phyloP scores from a whole-genome alignment of 2,797 vertebrate genomes.

The Sitta carolinensis region DNA sequence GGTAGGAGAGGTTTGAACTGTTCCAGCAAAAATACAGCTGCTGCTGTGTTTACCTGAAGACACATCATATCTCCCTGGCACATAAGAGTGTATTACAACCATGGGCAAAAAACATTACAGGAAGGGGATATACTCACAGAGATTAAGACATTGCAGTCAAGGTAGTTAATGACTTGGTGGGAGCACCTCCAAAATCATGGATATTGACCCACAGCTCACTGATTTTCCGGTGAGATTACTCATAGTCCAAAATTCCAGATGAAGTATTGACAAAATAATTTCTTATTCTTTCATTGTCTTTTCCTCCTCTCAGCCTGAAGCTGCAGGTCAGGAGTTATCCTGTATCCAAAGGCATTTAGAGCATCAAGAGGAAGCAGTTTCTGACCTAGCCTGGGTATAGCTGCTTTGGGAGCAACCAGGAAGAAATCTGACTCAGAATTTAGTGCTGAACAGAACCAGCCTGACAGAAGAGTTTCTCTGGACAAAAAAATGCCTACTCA shows the following conservation, averaged over 20 bases:
- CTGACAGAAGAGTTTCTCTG: not conserved
- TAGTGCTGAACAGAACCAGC: not conserved
- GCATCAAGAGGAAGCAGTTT: not conserved
- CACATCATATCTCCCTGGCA: not conserved
- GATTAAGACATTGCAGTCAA: not conserved
- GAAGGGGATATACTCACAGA: not conserved
- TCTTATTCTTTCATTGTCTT: not conserved
- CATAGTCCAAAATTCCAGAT: not conserved
- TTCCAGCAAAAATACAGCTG: not conserved
- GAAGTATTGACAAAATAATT: not conserved
- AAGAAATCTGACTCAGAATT: not conserved
- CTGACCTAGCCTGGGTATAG: not conserved
- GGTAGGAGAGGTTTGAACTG: not conserved
- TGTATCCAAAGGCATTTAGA: not conserved
- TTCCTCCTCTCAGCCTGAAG: not conserved
- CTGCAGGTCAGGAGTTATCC: not conserved
- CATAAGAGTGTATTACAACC: not conserved
- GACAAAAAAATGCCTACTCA: not conserved
- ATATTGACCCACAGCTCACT: not conserved
- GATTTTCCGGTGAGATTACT: not conserved
- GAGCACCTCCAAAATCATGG: not conserved
- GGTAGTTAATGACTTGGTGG: not conserved
- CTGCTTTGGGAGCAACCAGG: not conserved
- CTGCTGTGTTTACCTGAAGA: not conserved
- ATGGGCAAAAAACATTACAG: not conserved